Evolutionary conservation across 2,888 invertebrate species (phyloP).

Genomic region (Brassicogethes aeneus): DNA sequence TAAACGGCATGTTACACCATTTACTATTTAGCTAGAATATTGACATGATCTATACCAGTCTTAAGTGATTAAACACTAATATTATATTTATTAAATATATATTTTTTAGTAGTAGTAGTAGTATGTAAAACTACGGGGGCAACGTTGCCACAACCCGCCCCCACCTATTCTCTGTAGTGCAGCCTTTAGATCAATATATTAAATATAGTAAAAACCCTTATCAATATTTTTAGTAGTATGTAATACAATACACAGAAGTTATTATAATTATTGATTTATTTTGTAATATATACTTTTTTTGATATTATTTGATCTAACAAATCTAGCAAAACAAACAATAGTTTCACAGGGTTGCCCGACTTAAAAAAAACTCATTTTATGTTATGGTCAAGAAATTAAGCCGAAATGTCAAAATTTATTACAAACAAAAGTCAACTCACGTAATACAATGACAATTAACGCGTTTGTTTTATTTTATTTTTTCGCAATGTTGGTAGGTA

Average conservation of each 20-base stretch:
- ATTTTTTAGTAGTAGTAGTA: background rate
- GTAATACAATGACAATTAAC: too few species aligned
- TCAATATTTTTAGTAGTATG: too few species aligned
- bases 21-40: slow-evolving; percentile 33
- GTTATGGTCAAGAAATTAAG: too few species aligned
- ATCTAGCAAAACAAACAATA: slow-evolving; percentile 10
- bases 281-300: slow-evolving; percentile 8
- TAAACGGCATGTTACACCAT: slow-evolving; percentile 33
- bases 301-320: slow-evolving; percentile 12
- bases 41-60: slow-evolving; percentile 42
- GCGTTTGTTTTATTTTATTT: too few species aligned
- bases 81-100: slow-evolving; percentile 16
- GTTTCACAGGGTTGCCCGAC: too few species aligned
- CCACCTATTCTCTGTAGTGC: slow-evolving; percentile 34
- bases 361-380: too few species aligned
- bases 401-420: too few species aligned
- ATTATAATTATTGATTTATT: slow-evolving; percentile 7
- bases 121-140: background rate
- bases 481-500: too few species aligned
- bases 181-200: slow-evolving; percentile 38
- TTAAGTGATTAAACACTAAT: slow-evolving; percentile 38
- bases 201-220: slow-evolving; percentile 32
- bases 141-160: slow-evolving; percentile 5
- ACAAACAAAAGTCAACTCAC: too few species aligned
- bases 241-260: slow-evolving; percentile 3